phyloP scores from a whole-genome alignment of 2,888 invertebrate genomes.

The Lasioglossum pauxillum region DNA sequence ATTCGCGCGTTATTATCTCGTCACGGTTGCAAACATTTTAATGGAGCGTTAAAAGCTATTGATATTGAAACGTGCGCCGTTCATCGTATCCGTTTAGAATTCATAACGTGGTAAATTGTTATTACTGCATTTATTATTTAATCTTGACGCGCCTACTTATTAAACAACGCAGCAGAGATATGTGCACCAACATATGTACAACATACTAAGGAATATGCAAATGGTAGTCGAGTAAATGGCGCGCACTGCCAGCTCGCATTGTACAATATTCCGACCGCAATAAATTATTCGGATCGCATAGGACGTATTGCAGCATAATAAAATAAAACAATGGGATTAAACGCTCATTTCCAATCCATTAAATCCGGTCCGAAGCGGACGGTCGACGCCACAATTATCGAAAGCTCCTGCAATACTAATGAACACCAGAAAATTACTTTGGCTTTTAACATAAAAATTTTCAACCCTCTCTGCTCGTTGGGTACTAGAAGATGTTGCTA shows the following conservation, averaged over 20 bases:
- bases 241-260: not conserved
- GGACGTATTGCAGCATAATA: not conserved
- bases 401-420: not conserved
- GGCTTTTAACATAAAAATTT: not conserved
- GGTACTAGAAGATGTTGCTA: not conserved
- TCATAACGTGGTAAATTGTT: not conserved
- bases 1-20: not conserved
- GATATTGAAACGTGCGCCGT: not conserved
- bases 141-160: not conserved
- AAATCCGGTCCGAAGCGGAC: not conserved
- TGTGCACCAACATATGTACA: not conserved
- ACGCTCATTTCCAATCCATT: not conserved
- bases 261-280: not conserved
- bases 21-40: not conserved
- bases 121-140: not conserved
- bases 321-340: slow-evolving; percentile 3
- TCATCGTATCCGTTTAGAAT: not conserved
- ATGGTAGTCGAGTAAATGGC: not conserved
- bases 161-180: not conserved
- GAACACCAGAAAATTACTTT: not conserved
- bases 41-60: not conserved
- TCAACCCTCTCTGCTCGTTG: not conserved
- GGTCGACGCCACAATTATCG: not conserved
- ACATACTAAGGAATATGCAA: not conserved
- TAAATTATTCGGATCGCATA: slow-evolving; percentile 1